Base-by-base conservation (phyloP, 2,888 invertebrate species). In the Leucania comma region DNA sequence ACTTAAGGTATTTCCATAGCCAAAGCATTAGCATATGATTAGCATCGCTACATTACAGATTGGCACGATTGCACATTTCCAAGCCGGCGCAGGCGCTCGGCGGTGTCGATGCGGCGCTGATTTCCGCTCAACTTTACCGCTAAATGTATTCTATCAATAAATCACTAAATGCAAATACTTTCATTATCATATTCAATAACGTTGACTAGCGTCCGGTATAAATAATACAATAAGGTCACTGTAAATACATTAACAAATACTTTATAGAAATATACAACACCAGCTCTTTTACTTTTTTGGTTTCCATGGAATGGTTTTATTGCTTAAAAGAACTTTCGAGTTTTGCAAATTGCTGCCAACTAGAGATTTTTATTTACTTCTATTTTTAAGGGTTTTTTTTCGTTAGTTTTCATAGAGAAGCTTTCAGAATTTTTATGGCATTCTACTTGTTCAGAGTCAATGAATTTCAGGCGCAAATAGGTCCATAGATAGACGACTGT, bases 51-150 rank as follows among this genome's bases (percentile, higher is more conserved):
- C 56, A 57, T 68, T 60, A 48, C 60, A 66, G 60, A 62, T 78
- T 59, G 59, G 59, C 68, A 32, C 58, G 72, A 51, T 63, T 63
- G 73, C 64, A 68, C 66, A 60, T 74, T 59, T 54, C 32, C 54
- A 58, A 58, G 46, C 29, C 58, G 24, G 22, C 26, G 17, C 38
- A 38, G 38, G 24, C 54, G 26, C 29, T 42, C 56, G 50, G 57
- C 58, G 57, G 53, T 35, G 38, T 61, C 57, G 35, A 61, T 75
- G 78, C 77, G 58, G 67, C 61, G 42, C 54, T 65, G 72, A 72
- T 80, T 84, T 83, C 83, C 80, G 83, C 61, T 74, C 71, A 82
- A 80, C 54, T 83, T 68, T 64, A 75, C 77, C 63, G 77, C 63
- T 83, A 76, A 77, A 73, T 62, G 77, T 73, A 77, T 73, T 70